Percentiles rank a stretch among this genome's conserved stretches.
Evolutionary conservation across 2,888 invertebrate genomes (phyloP).

Genomic region (Blastobasis adustella): DNA sequence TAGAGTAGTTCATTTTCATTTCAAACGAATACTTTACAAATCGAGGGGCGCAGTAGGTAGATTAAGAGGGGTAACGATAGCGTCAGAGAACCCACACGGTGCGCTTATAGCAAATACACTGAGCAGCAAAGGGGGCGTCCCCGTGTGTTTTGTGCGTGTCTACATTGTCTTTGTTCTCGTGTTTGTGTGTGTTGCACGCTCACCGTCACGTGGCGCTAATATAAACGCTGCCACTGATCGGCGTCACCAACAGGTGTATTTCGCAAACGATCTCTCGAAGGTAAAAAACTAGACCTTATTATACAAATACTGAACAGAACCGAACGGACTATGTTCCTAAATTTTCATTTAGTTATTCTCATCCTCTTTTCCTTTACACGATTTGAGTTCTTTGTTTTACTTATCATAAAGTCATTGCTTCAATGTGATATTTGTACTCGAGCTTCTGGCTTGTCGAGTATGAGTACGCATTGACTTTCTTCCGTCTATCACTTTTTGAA

Average conservation of each 20-base stretch:
- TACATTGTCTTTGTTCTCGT: slow-evolving; percentile 75
- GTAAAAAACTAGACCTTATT: slow-evolving; percentile 80
- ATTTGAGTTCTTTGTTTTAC: slow-evolving; percentile 33
- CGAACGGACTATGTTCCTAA: slow-evolving; percentile 56
- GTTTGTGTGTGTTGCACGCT: slow-evolving; percentile 77
- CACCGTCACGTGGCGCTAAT: slow-evolving; percentile 72
- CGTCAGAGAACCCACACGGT: too few relatives aligned
- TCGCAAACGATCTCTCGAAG: slow-evolving; percentile 98
- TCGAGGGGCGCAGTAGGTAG: background rate
- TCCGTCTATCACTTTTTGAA: slow-evolving; percentile 63
- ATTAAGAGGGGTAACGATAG: too few relatives aligned
- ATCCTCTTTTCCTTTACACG: slow-evolving; percentile 32
- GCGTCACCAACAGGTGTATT: slow-evolving; percentile 86
- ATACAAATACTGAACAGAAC: slow-evolving; percentile 50
- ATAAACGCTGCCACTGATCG: slow-evolving; percentile 67
- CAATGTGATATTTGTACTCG: slow-evolving; percentile 53
- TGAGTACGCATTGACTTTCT: slow-evolving; percentile 52
- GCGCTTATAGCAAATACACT: slow-evolving; percentile 72
- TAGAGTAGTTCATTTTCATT: slow-evolving; percentile 50
- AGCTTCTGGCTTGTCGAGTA: slow-evolving; percentile 35
- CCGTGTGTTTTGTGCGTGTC: slow-evolving; percentile 73
- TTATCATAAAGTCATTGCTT: slow-evolving; percentile 40
- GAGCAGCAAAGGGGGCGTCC: slow-evolving; percentile 57
- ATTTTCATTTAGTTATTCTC: slow-evolving; percentile 43
- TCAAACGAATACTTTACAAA: slow-evolving; percentile 14